A percentile compares a stretch with the other conserved stretches of the same genome.
These are phyloP conservation scores for Seladonia tumulorum DNA, from an alignment of 2,888 invertebrate species.

Conservation along the genomic window DNA sequence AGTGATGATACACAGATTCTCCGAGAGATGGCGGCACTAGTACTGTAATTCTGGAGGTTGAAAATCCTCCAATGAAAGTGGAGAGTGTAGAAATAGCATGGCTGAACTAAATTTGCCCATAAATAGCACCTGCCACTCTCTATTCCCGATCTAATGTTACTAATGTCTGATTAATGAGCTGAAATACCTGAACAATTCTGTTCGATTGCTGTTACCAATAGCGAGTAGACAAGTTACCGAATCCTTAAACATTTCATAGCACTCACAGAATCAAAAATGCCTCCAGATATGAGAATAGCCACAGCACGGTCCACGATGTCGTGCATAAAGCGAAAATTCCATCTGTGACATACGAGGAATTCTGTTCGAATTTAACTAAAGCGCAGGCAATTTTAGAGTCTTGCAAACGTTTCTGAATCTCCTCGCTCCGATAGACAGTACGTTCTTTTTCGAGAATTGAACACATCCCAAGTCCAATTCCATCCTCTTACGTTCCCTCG, in stretches of 20 bases:
- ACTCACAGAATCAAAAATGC: neutral
- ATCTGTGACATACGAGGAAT: neutral
- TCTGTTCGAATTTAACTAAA: slow-evolving; percentile 45
- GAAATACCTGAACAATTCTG: neutral
- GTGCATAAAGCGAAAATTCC: neutral
- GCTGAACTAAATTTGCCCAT: neutral
- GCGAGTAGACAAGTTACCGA: neutral
- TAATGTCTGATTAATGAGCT: neutral
- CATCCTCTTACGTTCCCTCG: slow-evolving; percentile 57
- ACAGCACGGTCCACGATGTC: neutral
- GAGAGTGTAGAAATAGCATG: neutral
- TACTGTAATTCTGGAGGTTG: slow-evolving; percentile 30
- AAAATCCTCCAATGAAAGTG: neutral
- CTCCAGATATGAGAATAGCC: neutral
- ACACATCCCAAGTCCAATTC: slow-evolving; percentile 60
- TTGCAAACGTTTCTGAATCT: slow-evolving; percentile 25
- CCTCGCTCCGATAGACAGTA: slow-evolving; percentile 6
- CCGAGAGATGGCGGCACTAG: slow-evolving; percentile 71
- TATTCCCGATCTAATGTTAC: neutral
- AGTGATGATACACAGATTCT: slow-evolving; percentile 44
- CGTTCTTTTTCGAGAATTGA: slow-evolving; percentile 41
- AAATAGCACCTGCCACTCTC: neutral
- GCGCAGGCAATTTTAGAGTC: slow-evolving; percentile 29
- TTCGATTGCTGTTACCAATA: neutral
- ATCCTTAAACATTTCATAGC: neutral